Evolutionary conservation across 2,888 invertebrate species (phyloP).

Genomic region (Parnassius glacialis): DNA sequence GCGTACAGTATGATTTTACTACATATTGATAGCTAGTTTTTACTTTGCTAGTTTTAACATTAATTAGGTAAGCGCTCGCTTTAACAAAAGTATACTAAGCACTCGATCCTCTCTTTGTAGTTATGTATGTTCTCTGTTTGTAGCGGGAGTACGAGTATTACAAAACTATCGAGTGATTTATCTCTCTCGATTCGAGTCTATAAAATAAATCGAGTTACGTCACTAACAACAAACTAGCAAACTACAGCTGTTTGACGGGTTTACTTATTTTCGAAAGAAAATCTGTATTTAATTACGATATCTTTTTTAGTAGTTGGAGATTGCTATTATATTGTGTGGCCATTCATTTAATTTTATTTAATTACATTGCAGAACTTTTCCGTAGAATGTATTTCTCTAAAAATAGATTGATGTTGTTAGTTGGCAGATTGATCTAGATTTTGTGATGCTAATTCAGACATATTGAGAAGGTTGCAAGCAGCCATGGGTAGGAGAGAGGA

Average conservation of each 20-base stretch:
- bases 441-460: constrained; percentile 62
- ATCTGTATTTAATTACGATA: constrained; percentile 36
- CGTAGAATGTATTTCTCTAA: constrained; percentile 52
- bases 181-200: too few species aligned
- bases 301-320: constrained; percentile 40
- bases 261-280: constrained; percentile 63
- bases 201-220: too few species aligned
- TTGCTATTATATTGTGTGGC: constrained; percentile 29
- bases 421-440: constrained; percentile 43
- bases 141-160: too few species aligned
- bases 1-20: too few species aligned
- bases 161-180: too few species aligned
- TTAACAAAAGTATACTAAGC: too few species aligned
- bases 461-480: constrained; percentile 49
- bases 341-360: constrained; percentile 26
- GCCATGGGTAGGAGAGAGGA: constrained; percentile 68
- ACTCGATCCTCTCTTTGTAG: too few species aligned
- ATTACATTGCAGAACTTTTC: constrained; percentile 35
- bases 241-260: constrained; percentile 67
- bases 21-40: too few species aligned
- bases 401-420: constrained; percentile 59
- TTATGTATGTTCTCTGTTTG: too few species aligned
- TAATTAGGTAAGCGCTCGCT: too few species aligned
- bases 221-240: constrained; percentile 39
- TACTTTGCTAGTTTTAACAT: too few species aligned